Conservation (phyloP, 2,113 vertebrate species). For the Labeo rohita region DNA sequence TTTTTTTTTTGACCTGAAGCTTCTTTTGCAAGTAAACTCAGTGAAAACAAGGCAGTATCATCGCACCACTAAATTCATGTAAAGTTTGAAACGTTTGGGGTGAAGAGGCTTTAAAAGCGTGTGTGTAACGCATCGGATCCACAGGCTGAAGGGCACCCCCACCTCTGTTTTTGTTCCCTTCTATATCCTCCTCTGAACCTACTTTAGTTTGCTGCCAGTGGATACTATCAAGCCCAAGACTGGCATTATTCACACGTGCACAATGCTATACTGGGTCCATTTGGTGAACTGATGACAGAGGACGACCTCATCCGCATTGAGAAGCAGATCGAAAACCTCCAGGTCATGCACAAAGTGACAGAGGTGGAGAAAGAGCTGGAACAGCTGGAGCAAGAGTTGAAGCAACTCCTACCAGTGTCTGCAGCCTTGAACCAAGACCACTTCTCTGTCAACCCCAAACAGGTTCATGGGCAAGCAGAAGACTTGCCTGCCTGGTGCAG, state of each 20-base stretch:
- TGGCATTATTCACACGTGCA: constrained; percentile 82
- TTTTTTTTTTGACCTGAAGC: neutral
- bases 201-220: constrained; percentile 85
- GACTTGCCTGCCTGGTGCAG: constrained; percentile 84
- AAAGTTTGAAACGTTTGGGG: constrained; percentile 73
- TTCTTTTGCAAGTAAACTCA: constrained; percentile 39
- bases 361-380: constrained; percentile 84
- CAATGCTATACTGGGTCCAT: constrained; percentile 85
- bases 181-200: constrained; percentile 79
- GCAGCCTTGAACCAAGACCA: constrained; percentile 75
- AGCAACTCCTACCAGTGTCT: constrained; percentile 81
- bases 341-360: constrained; percentile 89
- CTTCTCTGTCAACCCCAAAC: constrained; percentile 84
- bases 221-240: constrained; percentile 83
- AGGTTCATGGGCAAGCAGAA: constrained; percentile 84
- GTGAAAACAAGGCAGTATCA: constrained; percentile 72
- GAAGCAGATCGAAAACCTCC: constrained; percentile 94
- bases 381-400: constrained; percentile 83
- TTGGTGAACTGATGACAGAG: constrained; percentile 91
- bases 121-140: constrained; percentile 66
- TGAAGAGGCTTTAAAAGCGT: constrained; percentile 69
- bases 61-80: constrained; percentile 93
- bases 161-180: constrained; percentile 67
- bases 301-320: constrained; percentile 88
- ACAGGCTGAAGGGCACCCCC: constrained; percentile 74